A percentile compares a stretch with the other conserved stretches of the same genome.
Conservation (phyloP, 2,113 vertebrate genomes). For the Passer montanus region DNA sequence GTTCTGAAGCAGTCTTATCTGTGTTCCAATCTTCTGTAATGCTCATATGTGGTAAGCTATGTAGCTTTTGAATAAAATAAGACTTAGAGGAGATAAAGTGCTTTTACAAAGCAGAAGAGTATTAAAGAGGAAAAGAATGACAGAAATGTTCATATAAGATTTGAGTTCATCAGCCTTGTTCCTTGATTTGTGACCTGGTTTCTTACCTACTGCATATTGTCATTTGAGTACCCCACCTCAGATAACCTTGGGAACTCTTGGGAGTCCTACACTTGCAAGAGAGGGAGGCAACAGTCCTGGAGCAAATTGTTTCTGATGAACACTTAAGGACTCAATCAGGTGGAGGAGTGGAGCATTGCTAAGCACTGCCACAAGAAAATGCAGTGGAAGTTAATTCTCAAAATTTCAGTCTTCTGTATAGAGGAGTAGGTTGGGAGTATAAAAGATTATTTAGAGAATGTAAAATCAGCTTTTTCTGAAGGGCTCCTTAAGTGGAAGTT, state of each 20-base stretch:
- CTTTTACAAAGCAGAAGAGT: not conserved
- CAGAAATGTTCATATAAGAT: not conserved
- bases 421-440: not conserved
- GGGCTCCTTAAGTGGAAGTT: not conserved
- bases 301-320: not conserved
- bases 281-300: not conserved
- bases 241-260: not conserved
- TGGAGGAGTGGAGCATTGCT: not conserved
- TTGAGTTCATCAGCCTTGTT: not conserved
- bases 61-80: not conserved
- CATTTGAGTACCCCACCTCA: not conserved
- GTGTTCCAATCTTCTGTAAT: not conserved
- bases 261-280: not conserved
- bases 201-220: not conserved
- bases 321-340: not conserved
- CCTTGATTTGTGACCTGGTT: not conserved
- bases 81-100: not conserved
- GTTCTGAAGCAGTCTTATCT: not conserved
- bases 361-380: not conserved
- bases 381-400: not conserved
- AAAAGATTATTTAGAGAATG: not conserved
- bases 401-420: not conserved
- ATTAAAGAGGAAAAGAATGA: not conserved
- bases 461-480: not conserved
- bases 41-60: not conserved